phyloP scores from a whole-genome alignment of 2,797 vertebrate genomes.

The Tympanoctomys barrerae region DNA sequence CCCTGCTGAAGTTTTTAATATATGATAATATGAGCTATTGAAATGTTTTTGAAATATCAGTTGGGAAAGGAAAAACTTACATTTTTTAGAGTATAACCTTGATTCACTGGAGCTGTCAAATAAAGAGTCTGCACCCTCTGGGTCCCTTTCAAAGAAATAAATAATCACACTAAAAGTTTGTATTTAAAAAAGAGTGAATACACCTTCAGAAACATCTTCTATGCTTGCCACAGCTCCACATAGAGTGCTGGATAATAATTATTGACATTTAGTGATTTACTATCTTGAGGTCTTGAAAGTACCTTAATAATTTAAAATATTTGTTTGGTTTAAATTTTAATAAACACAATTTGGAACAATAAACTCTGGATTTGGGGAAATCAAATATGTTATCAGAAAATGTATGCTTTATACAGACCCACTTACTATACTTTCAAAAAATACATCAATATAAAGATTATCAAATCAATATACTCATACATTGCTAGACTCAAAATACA shows the following conservation, averaged over 20 bases:
- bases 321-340: conserved; percentile 55
- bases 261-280: conserved; percentile 45
- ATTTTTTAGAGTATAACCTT: conserved; percentile 70
- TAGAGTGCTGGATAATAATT: conserved; percentile 28
- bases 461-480: background rate
- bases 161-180: conserved; percentile 43
- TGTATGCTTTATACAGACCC: background rate
- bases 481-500: background rate
- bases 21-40: conserved; percentile 73
- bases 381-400: conserved; percentile 4
- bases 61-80: conserved; percentile 64
- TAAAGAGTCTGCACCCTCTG: conserved; percentile 35
- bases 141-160: conserved; percentile 45
- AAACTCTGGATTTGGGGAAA: background rate
- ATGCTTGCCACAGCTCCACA: background rate
- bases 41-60: conserved; percentile 77
- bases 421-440: conserved; percentile 6
- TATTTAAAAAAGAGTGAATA: conserved; percentile 17
- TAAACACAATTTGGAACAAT: background rate
- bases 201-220: conserved; percentile 32
- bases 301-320: conserved; percentile 32
- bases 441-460: background rate
- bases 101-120: conserved; percentile 50
- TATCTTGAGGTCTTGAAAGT: conserved; percentile 22
- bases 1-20: conserved; percentile 81